Percentiles rank a stretch among this genome's conserved stretches.
phyloP scores from a whole-genome alignment of 2,888 invertebrate species.

The Drosophila mulleri region DNA sequence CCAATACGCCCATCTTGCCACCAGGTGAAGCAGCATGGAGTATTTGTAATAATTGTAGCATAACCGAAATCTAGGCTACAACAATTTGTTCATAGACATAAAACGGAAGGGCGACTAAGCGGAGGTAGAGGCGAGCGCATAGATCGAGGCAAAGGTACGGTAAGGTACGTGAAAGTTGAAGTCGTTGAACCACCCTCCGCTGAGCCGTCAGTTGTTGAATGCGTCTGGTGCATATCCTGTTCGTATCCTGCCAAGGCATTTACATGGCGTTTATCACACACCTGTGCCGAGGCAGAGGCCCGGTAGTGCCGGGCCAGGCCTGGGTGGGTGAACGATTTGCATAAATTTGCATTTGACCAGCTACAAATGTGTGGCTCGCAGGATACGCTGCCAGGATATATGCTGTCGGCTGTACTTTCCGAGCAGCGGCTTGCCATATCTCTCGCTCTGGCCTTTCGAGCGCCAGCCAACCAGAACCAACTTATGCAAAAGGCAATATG shows the following conservation, averaged over 20 bases:
- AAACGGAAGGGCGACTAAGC: background rate
- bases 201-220: conserved; percentile 33
- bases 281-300: conserved; percentile 49
- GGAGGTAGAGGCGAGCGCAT: background rate
- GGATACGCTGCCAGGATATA: conserved; percentile 1
- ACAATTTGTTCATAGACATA: background rate
- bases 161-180: background rate
- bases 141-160: background rate
- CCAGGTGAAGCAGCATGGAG: background rate
- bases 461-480: conserved; percentile 56
- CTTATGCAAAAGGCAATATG: conserved; percentile 66
- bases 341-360: conserved; percentile 61
- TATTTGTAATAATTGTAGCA: conserved; percentile 1
- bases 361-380: conserved; percentile 22
- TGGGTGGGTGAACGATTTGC: conserved; percentile 46
- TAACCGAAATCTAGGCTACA: conserved; percentile 7
- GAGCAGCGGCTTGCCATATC: conserved; percentile 2
- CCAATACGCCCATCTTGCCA: background rate
- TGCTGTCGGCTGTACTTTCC: background rate
- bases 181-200: conserved; percentile 17
- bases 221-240: conserved; percentile 56
- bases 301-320: background rate
- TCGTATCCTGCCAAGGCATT: conserved; percentile 48
- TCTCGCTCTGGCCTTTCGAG: conserved; percentile 12
- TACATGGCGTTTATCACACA: conserved; percentile 68